Evolutionary conservation across 2,113 vertebrate species (phyloP).

Genomic region (Chelonoidis abingdonii): DNA sequence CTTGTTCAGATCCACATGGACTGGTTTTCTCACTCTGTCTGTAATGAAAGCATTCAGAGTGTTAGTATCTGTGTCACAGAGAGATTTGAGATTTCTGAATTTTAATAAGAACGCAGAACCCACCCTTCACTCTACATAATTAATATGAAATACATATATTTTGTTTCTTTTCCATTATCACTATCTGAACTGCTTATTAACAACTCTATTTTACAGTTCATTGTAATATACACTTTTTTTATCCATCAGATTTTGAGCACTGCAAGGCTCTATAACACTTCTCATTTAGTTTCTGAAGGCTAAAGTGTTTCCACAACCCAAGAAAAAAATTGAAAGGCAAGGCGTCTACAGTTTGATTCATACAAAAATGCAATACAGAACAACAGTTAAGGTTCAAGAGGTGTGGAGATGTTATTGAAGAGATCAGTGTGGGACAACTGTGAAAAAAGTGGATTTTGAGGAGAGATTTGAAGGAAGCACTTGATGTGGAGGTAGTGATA

Average conservation of each 20-base stretch:
- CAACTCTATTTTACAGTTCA: not conserved
- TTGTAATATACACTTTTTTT: not conserved
- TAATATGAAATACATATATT: not conserved
- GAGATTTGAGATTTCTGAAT: not conserved
- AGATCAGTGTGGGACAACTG: not conserved
- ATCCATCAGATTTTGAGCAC: not conserved
- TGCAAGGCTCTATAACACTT: not conserved
- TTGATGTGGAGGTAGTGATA: not conserved
- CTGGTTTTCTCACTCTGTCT: conserved; percentile 78
- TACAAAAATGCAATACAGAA: not conserved
- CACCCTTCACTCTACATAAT: not conserved
- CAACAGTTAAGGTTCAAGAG: not conserved
- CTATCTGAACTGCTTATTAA: not conserved
- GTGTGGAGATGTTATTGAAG: not conserved
- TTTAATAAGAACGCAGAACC: not conserved
- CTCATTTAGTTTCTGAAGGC: not conserved
- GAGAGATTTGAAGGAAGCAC: not conserved
- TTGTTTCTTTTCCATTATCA: not conserved
- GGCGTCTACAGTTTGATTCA: not conserved
- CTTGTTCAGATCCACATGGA: conserved; percentile 76
- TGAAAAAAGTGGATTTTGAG: not conserved
- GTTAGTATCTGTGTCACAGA: not conserved
- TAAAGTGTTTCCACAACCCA: not conserved
- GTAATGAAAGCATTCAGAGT: conserved; percentile 25
- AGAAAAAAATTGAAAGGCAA: not conserved